phyloP scores from a whole-genome alignment of 92 coral and sea anemone genomes.

The Porites lobata region DNA sequence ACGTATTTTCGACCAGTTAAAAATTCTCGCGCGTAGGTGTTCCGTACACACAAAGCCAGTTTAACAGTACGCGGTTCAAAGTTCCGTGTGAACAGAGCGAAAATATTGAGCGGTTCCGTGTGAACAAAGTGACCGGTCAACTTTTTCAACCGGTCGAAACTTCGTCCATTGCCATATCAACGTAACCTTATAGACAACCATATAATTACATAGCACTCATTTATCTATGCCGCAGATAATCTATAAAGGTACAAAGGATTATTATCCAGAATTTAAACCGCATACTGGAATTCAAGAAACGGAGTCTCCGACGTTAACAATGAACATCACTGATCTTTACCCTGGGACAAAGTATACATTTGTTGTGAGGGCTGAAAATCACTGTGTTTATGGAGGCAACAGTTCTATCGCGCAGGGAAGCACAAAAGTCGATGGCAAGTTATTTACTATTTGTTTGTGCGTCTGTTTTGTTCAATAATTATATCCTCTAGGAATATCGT shows the following conservation, averaged over 20 bases:
- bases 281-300: neutral
- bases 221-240: neutral
- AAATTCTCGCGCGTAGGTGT: no score
- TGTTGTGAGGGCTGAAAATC: conserved; percentile 10
- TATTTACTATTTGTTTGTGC: neutral
- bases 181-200: no score
- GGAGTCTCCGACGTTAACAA: neutral
- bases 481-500: no score
- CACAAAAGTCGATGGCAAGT: neutral
- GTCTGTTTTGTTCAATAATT: no score
- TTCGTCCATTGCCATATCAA: no score
- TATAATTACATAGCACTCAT: neutral
- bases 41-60: no score
- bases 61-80: no score
- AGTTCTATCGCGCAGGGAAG: neutral
- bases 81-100: no score
- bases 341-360: conserved; percentile 32
- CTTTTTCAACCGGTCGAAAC: no score
- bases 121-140: no score
- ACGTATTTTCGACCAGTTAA: no score
- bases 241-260: neutral
- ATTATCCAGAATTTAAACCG: neutral
- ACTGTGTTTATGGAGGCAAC: conserved; percentile 23
- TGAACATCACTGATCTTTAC: conserved; percentile 11
- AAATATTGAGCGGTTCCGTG: no score